Conservation (phyloP, 2,888 invertebrate species). For the Dioctria rufipes region DNA sequence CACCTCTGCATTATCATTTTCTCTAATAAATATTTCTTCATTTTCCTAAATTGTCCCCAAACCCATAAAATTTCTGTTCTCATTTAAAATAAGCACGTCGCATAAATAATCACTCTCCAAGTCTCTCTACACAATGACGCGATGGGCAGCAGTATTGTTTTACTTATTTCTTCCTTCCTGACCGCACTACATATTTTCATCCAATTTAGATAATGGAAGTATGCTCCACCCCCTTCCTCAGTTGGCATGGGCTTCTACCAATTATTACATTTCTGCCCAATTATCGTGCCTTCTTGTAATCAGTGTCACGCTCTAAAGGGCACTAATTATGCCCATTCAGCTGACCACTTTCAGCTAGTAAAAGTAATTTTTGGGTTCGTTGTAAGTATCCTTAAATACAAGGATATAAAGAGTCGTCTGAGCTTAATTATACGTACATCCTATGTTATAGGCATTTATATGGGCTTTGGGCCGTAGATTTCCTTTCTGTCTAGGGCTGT, state of each 20-base stretch:
- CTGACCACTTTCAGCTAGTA: conserved; percentile 35
- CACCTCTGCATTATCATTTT: no score
- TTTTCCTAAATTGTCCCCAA: no score
- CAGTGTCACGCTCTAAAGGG: conserved; percentile 42
- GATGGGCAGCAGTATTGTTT: neutral
- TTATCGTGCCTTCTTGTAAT: conserved; percentile 42
- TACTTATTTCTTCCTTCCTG: neutral
- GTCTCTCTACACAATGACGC: no score
- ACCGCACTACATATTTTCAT: conserved; percentile 41
- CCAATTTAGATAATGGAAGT: conserved; percentile 45
- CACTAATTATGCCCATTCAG: conserved; percentile 45
- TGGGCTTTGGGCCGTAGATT: neutral
- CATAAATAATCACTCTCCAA: no score
- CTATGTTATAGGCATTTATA: neutral
- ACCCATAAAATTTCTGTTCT: no score
- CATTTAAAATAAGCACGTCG: no score
- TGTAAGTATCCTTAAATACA: conserved; percentile 21
- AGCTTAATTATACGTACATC: conserved; percentile 28
- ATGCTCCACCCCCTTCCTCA: neutral
- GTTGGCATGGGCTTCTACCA: conserved; percentile 35
- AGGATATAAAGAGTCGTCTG: conserved; percentile 29
- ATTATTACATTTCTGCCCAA: conserved; percentile 38
- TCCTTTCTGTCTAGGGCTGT: neutral
- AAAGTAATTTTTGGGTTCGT: conserved; percentile 39
- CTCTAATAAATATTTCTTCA: no score